Conservation (phyloP, 2,113 vertebrate species). For the Rhagologus leucostigma region DNA sequence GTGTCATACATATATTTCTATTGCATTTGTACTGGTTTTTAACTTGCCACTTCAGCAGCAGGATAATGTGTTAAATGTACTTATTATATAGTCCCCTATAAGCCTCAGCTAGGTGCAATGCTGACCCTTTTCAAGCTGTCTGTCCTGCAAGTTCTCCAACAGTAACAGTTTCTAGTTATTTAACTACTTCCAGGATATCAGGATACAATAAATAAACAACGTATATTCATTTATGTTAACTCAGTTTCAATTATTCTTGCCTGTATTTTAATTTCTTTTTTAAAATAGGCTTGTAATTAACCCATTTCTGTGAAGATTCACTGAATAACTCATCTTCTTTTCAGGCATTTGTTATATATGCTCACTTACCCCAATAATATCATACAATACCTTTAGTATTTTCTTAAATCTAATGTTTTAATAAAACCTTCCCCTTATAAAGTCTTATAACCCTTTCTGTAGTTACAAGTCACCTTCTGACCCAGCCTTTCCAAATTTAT, state of each 20-base stretch:
- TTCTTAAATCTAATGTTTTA: neutral
- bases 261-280: neutral
- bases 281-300: neutral
- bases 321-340: neutral
- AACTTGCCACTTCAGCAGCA: neutral
- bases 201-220: neutral
- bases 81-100: neutral
- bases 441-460: neutral
- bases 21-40: neutral
- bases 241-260: neutral
- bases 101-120: neutral
- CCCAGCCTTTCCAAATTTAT: neutral
- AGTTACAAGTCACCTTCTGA: neutral
- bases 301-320: neutral
- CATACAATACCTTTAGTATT: neutral
- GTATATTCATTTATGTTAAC: neutral
- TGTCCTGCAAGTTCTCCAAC: neutral
- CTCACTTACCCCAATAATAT: neutral
- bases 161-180: neutral
- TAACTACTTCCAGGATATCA: neutral
- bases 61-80: neutral
- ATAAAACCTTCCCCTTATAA: neutral
- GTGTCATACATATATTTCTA: neutral
- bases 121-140: neutral
- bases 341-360: neutral